Percentiles rank a stretch among this genome's conserved stretches.
phyloP scores from a whole-genome alignment of 2,888 invertebrate species.

The Unio delphinus region DNA sequence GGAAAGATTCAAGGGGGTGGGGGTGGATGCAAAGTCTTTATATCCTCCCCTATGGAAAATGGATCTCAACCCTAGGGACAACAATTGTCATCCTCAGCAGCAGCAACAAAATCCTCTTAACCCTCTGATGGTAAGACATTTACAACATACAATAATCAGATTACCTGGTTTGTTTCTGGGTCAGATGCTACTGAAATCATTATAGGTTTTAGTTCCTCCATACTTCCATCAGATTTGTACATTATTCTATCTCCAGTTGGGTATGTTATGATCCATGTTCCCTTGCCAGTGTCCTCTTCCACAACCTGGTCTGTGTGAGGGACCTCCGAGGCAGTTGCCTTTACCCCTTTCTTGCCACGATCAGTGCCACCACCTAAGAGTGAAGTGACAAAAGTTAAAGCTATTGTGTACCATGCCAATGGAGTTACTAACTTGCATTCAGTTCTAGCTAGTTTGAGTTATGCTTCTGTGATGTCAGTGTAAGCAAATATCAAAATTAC shows the following conservation, averaged over 20 bases:
- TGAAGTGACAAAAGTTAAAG: neutral
- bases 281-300: conserved; percentile 39
- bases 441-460: too few species aligned
- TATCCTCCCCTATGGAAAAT: too few species aligned
- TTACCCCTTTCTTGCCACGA: conserved; percentile 21
- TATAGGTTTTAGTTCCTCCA: conserved; percentile 51
- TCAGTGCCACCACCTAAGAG: conserved; percentile 16
- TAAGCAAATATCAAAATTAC: too few species aligned
- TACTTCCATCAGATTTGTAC: conserved; percentile 42
- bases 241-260: conserved; percentile 61
- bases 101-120: too few species aligned
- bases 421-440: too few species aligned
- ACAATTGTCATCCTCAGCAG: too few species aligned
- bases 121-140: neutral
- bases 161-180: conserved; percentile 68
- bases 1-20: too few species aligned
- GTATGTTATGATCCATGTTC: conserved; percentile 61
- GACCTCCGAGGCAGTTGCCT: conserved; percentile 1
- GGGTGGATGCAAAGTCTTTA: too few species aligned
- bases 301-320: conserved; percentile 11
- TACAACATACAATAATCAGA: neutral
- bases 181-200: conserved; percentile 66
- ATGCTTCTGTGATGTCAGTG: too few species aligned
- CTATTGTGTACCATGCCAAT: neutral
- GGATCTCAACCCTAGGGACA: too few species aligned